Evolutionary conservation across 2,113 vertebrate species (phyloP).

Genomic region (Toxotes chatareus): DNA sequence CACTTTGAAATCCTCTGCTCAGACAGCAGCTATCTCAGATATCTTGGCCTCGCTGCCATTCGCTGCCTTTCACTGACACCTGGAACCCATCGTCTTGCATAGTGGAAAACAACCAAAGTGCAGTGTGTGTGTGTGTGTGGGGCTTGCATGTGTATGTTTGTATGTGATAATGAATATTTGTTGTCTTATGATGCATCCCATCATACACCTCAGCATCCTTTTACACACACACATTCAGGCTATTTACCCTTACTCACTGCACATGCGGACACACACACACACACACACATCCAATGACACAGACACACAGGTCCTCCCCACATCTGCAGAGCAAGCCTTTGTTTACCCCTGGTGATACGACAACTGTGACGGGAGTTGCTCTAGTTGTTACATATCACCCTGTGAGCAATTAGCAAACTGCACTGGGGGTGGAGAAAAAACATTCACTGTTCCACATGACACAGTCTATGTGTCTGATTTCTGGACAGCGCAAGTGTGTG

Average conservation of each 20-base stretch:
- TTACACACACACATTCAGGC: constrained; percentile 17
- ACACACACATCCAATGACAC: constrained; percentile 10
- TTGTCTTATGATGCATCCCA: constrained; percentile 60
- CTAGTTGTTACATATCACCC: constrained; percentile 71
- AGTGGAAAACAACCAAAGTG: constrained; percentile 43
- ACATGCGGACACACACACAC: constrained; percentile 11
- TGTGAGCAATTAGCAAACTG: constrained; percentile 80
- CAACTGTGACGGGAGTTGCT: constrained; percentile 68
- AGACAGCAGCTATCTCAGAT: constrained; percentile 76
- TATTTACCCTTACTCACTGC: constrained; percentile 10
- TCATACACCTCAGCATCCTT: constrained; percentile 60
- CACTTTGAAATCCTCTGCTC: constrained; percentile 82
- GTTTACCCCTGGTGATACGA: constrained; percentile 72
- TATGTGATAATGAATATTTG: constrained; percentile 62
- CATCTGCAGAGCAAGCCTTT: constrained; percentile 61
- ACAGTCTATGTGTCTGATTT: constrained; percentile 37
- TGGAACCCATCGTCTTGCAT: constrained; percentile 60
- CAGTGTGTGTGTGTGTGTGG: constrained; percentile 24
- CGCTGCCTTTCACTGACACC: constrained; percentile 70
- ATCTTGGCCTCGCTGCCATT: constrained; percentile 67
- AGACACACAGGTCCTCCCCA: constrained; percentile 37
- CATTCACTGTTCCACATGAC: constrained; percentile 55
- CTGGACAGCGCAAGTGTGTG: constrained; percentile 20
- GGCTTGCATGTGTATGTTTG: constrained; percentile 4
- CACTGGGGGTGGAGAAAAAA: constrained; percentile 65